Evolutionary conservation across 2,113 vertebrate species (phyloP).

Genomic region (Odocoileus virginianus): DNA sequence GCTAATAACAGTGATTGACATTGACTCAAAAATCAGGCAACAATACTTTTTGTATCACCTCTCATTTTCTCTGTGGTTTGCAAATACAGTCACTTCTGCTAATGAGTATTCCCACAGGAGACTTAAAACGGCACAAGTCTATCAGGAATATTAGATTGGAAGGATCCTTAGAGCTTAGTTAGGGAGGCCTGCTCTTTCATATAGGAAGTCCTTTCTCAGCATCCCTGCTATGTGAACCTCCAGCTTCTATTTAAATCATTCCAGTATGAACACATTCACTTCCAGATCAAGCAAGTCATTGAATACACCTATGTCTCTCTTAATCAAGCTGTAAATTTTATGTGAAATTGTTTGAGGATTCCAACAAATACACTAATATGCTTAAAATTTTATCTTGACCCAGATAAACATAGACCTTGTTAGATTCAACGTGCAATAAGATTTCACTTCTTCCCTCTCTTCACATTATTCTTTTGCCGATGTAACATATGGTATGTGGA

Average conservation of each 20-base stretch:
- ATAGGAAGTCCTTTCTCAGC: background rate
- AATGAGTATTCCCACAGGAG: background rate
- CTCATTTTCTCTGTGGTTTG: background rate
- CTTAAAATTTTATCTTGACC: conserved; percentile 29
- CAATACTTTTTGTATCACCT: background rate
- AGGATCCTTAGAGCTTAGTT: background rate
- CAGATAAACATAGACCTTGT: background rate
- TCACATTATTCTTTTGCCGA: background rate
- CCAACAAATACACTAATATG: background rate
- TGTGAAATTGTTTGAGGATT: background rate
- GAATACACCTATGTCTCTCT: background rate
- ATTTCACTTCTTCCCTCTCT: background rate
- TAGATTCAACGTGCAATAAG: background rate
- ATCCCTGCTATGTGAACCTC: background rate
- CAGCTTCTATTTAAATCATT: background rate
- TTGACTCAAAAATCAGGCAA: background rate
- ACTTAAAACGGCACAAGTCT: background rate
- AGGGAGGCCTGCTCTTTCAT: background rate
- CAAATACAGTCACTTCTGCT: background rate
- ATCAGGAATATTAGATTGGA: background rate
- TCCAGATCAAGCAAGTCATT: background rate
- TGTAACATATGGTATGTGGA: conserved; percentile 57
- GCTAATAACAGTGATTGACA: background rate
- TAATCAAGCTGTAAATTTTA: background rate
- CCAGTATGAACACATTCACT: background rate